phyloP scores from a whole-genome alignment of 1,140 invertebrate species.

The Harpegnathos saltator region DNA sequence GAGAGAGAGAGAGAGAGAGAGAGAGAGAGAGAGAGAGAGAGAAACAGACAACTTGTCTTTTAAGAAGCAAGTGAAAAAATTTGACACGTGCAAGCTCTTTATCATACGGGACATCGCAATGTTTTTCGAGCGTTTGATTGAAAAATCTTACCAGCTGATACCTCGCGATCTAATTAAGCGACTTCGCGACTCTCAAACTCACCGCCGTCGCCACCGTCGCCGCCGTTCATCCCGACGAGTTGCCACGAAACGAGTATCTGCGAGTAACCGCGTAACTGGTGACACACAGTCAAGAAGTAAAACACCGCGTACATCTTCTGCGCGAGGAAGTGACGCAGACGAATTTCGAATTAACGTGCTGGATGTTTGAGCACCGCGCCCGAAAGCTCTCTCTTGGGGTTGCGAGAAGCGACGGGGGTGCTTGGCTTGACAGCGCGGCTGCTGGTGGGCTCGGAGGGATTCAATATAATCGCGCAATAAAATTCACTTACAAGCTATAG shows the following conservation, averaged over 20 bases:
- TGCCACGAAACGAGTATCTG: constrained; percentile 28
- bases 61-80: too few relatives aligned
- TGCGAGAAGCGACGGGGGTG: constrained; percentile 62
- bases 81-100: not conserved
- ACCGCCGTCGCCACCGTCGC: constrained; percentile 10
- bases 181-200: not conserved
- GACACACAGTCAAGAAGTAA: constrained; percentile 40
- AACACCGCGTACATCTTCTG: constrained; percentile 23
- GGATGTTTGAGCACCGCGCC: constrained; percentile 76
- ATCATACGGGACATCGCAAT: not conserved
- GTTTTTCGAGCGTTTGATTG: not conserved
- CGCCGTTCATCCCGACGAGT: constrained; percentile 52
- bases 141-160: constrained; percentile 16
- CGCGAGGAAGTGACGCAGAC: constrained; percentile 41
- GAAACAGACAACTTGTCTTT: too few relatives aligned
- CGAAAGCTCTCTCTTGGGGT: constrained; percentile 65
- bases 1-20: too few relatives aligned
- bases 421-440: constrained; percentile 71
- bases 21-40: too few relatives aligned
- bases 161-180: constrained; percentile 38
- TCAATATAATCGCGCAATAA: constrained; percentile 85
- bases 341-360: constrained; percentile 70
- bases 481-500: constrained; percentile 82
- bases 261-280: constrained; percentile 43
- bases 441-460: constrained; percentile 79